These are phyloP conservation scores for Pantherophis vulpinus DNA, from an alignment of 2,797 vertebrate species.

Conservation along the genomic window DNA sequence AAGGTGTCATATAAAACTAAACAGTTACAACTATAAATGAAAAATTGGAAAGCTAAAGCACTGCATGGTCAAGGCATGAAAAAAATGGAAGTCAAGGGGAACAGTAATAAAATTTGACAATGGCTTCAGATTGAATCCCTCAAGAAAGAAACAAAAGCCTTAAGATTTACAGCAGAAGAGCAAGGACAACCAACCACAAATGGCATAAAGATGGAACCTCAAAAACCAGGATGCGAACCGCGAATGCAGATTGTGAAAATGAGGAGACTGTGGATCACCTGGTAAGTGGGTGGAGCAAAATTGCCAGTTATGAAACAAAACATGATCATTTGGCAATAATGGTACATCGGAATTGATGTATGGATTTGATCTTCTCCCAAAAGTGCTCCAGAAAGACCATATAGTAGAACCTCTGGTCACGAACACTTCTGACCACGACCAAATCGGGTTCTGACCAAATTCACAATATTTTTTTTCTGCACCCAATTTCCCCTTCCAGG, in stretches of 20 bases:
- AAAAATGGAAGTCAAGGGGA: neutral
- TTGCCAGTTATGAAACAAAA: neutral
- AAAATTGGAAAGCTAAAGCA: neutral
- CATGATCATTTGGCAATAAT: neutral
- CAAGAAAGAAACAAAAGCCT: neutral
- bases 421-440: no score
- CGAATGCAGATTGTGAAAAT: neutral
- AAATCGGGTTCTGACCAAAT: no score
- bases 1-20: neutral
- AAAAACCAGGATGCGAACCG: neutral
- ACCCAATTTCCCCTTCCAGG: no score
- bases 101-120: neutral
- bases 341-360: neutral
- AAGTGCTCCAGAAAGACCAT: neutral
- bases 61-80: neutral
- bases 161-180: neutral
- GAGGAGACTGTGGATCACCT: neutral
- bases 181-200: neutral
- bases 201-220: neutral
- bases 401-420: no score
- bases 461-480: no score
- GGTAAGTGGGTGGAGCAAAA: neutral
- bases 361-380: neutral
- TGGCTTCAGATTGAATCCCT: neutral
- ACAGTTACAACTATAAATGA: neutral